Percentiles rank a stretch among this genome's conserved stretches.
These are phyloP conservation scores for Brachylomia viminalis DNA, from an alignment of 2,888 invertebrate species.

Conservation along the genomic window DNA sequence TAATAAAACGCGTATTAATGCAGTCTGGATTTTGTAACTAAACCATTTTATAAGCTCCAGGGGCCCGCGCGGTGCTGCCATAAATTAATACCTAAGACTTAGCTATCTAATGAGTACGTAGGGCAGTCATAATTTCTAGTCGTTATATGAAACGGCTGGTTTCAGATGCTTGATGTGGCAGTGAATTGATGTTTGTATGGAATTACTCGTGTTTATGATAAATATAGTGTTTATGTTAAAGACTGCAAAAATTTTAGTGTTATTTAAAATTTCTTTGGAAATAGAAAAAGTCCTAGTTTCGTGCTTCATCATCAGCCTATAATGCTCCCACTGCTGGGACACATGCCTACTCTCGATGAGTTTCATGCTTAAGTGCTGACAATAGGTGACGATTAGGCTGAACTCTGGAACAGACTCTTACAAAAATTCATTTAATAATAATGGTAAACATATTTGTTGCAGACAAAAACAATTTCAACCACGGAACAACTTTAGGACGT, in stretches of 20 bases:
- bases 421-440: background rate
- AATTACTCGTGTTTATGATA: background rate
- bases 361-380: too few relatives aligned
- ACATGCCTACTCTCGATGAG: too few relatives aligned
- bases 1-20: conserved; percentile 39
- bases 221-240: too few relatives aligned
- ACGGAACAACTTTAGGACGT: background rate
- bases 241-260: too few relatives aligned
- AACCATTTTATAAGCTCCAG: conserved; percentile 53
- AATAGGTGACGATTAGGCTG: background rate
- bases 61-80: conserved; percentile 30
- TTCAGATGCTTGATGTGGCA: conserved; percentile 26
- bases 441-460: background rate
- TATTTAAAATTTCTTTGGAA: too few relatives aligned
- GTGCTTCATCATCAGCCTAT: too few relatives aligned
- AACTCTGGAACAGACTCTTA: background rate
- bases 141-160: conserved; percentile 39
- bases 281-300: too few relatives aligned
- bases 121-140: conserved; percentile 50
- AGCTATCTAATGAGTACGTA: conserved; percentile 55
- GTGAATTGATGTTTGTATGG: background rate
- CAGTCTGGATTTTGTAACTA: conserved; percentile 44
- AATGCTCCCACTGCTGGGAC: too few relatives aligned
- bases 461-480: background rate
- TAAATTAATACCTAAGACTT: conserved; percentile 54